Conservation (phyloP, 2,888 invertebrate species). For the Ametastegia equiseti region DNA sequence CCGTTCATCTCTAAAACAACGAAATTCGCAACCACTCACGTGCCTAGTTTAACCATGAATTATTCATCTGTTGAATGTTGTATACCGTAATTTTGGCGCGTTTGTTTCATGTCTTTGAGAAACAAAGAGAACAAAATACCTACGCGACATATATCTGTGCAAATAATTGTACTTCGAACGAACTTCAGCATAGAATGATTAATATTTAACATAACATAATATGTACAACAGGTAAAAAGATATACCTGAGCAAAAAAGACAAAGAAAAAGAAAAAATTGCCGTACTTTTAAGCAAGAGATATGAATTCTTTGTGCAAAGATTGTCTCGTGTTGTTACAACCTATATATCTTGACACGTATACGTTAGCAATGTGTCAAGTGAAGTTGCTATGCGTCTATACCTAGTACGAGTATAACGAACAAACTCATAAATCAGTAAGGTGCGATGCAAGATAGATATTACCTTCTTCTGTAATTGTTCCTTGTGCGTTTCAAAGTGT, state of each 20-base stretch:
- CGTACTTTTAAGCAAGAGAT: neutral
- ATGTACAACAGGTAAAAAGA: neutral
- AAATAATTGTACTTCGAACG: too few species aligned
- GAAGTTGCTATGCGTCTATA: constrained; percentile 26
- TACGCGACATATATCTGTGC: too few species aligned
- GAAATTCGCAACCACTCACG: neutral
- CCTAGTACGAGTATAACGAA: neutral
- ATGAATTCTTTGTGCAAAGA: constrained; percentile 28
- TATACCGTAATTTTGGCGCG: neutral
- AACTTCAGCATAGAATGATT: too few species aligned
- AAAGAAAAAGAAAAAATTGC: neutral
- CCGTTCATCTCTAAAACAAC: neutral
- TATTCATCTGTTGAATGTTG: neutral
- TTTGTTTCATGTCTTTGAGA: neutral
- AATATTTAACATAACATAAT: neutral
- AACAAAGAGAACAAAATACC: neutral
- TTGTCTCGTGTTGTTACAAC: constrained; percentile 52
- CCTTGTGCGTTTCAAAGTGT: neutral
- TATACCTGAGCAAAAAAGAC: neutral
- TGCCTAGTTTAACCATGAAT: neutral
- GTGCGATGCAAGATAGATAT: neutral
- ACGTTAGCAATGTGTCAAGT: constrained; percentile 50
- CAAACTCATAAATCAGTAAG: constrained; percentile 17
- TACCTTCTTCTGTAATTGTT: neutral
- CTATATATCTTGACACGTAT: constrained; percentile 54